Evolutionary conservation across 2,797 vertebrate genomes (phyloP).

Genomic region (Carcharodon carcharias): DNA sequence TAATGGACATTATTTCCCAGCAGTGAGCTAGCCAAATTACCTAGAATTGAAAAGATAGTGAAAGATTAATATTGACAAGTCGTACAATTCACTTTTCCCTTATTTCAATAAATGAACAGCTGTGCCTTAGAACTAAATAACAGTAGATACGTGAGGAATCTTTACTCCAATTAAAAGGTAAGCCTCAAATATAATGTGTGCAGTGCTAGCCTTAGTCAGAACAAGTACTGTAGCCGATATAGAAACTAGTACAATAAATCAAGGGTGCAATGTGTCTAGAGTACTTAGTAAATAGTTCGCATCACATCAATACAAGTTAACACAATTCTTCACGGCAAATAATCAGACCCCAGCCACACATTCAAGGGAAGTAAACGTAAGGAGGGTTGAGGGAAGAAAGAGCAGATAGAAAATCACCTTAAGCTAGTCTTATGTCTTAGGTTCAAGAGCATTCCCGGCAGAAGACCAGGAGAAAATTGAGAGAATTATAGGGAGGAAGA

Average conservation of each 20-base stretch:
- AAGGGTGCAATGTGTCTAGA: not conserved
- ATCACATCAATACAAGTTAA: not conserved
- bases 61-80: not conserved
- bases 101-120: not conserved
- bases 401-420: not conserved
- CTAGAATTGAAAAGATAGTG: not conserved
- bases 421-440: not conserved
- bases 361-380: not conserved
- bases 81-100: not conserved
- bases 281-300: not conserved
- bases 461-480: not conserved
- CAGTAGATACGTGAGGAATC: not conserved
- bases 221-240: not conserved
- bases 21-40: conserved; percentile 42
- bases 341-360: not conserved
- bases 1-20: conserved; percentile 38
- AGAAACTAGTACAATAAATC: not conserved
- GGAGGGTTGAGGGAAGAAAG: not conserved
- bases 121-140: not conserved
- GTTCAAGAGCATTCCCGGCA: not conserved
- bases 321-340: not conserved
- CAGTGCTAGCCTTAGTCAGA: not conserved
- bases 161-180: not conserved
- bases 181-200: not conserved
- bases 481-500: not conserved